Conservation (phyloP, 2,888 invertebrate species). For the Diploptera punctata region DNA sequence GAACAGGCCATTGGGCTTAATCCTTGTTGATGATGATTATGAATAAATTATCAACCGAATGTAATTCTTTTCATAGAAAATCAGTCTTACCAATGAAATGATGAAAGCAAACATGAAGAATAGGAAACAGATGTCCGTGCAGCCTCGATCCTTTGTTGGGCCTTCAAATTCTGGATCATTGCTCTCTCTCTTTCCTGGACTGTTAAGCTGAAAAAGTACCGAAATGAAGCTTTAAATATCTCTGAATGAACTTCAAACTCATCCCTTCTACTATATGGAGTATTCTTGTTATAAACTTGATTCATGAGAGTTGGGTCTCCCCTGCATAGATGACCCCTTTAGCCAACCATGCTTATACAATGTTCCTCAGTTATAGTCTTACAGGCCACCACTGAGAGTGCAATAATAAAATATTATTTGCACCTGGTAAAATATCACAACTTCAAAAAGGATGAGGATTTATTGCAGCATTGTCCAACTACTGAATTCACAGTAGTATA, state of each 20-base stretch:
- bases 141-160: constrained; percentile 50
- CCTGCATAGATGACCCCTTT: not conserved
- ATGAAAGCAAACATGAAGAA: constrained; percentile 61
- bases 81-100: constrained; percentile 60
- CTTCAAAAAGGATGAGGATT: no score
- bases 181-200: constrained; percentile 12
- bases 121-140: constrained; percentile 64
- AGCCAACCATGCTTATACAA: not conserved
- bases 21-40: no score
- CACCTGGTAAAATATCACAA: no score
- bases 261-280: not conserved
- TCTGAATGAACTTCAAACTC: not conserved
- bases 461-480: no score
- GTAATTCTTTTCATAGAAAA: no score
- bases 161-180: not conserved
- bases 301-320: not conserved
- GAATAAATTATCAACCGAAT: no score
- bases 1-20: no score
- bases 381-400: no score
- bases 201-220: constrained; percentile 25
- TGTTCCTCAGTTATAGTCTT: not conserved
- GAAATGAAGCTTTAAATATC: not conserved
- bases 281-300: not conserved
- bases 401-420: no score
- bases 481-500: no score